phyloP scores from a whole-genome alignment of 2,888 invertebrate species.

The Anorthoa munda region DNA sequence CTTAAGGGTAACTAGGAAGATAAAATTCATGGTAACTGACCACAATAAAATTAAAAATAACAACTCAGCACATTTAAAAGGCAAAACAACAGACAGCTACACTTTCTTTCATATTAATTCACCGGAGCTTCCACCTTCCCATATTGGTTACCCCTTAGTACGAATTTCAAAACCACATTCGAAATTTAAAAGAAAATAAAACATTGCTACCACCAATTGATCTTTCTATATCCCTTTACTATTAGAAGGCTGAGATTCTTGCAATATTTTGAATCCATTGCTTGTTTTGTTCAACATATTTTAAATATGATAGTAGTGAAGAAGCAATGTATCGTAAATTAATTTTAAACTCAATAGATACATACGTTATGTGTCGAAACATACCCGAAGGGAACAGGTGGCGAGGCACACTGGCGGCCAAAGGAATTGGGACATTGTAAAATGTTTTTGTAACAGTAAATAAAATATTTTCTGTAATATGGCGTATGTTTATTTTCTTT shows the following conservation, averaged over 20 bases:
- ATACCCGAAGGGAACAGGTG: constrained; percentile 67
- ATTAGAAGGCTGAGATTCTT: neutral
- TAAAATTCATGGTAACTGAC: neutral
- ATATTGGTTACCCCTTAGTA: constrained; percentile 26
- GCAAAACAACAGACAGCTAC: neutral
- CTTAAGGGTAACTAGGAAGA: no score
- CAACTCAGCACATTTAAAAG: neutral
- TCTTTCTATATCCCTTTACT: constrained; percentile 13
- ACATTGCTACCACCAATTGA: constrained; percentile 25
- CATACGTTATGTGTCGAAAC: constrained; percentile 58
- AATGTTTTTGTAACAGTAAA: neutral
- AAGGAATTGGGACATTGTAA: neutral
- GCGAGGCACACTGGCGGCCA: constrained; percentile 60
- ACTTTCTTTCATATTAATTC: constrained; percentile 21
- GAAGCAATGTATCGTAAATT: constrained; percentile 42
- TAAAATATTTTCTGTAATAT: neutral
- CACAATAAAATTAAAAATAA: neutral
- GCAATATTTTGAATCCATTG: constrained; percentile 14
- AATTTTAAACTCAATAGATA: constrained; percentile 23
- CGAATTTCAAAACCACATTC: constrained; percentile 55
- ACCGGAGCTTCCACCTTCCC: constrained; percentile 17
- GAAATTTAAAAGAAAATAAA: constrained; percentile 53
- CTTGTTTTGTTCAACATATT: neutral
- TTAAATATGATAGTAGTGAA: neutral
- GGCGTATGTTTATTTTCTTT: neutral